These are phyloP conservation scores for Pseudomyrmex dendroicus DNA, from an alignment of 1,140 invertebrate species.

Conservation along the genomic window DNA sequence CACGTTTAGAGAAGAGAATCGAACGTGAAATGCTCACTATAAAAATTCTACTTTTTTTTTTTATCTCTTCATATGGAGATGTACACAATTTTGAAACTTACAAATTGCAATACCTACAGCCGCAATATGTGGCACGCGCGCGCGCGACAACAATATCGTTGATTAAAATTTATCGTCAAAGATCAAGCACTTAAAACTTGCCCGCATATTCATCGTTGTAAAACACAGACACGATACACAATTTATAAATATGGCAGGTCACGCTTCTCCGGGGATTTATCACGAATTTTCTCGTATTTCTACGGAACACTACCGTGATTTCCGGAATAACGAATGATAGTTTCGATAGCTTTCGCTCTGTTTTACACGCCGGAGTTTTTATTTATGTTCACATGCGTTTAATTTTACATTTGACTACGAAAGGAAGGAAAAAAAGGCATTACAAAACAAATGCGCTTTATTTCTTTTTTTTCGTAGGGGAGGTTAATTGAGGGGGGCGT, in stretches of 20 bases:
- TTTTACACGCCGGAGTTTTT: conserved; percentile 15
- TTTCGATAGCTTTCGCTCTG: background rate
- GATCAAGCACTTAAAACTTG: background rate
- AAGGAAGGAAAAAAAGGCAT: conserved; percentile 46
- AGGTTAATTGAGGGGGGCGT: conserved; percentile 64
- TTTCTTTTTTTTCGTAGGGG: conserved; percentile 12
- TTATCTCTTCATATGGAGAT: background rate
- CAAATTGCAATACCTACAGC: too few relatives aligned
- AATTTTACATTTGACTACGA: conserved; percentile 52
- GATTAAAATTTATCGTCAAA: conserved; percentile 4
- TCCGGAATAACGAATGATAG: conserved; percentile 13
- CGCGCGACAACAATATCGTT: background rate
- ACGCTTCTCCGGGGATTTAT: conserved; percentile 41
- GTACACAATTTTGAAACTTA: too few relatives aligned
- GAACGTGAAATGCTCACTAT: background rate
- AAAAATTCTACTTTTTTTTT: background rate
- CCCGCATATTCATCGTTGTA: background rate
- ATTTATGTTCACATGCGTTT: conserved; percentile 37
- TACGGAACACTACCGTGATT: background rate
- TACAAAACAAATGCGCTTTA: conserved; percentile 53
- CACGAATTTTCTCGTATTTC: conserved; percentile 52
- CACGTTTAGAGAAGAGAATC: background rate
- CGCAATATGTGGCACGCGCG: too few relatives aligned
- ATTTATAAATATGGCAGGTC: background rate
- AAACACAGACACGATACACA: background rate